A percentile compares a stretch with the other conserved stretches of the same genome.
Evolutionary conservation across 2,888 invertebrate species (phyloP).

Genomic region (Phortica magna): DNA sequence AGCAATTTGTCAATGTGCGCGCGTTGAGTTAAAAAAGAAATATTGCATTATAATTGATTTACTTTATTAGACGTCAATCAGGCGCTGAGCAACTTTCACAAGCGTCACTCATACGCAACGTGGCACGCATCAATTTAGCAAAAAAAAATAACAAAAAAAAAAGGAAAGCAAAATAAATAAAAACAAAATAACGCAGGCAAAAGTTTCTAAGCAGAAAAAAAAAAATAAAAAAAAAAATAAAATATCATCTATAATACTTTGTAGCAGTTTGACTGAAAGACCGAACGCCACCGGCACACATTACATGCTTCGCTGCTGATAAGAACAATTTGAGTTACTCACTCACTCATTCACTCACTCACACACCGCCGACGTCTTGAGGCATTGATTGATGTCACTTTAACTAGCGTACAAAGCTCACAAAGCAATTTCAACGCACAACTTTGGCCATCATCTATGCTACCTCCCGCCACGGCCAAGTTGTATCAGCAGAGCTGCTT

Average conservation of each 20-base stretch:
- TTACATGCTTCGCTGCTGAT: constrained; percentile 52
- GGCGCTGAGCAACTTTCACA: constrained; percentile 39
- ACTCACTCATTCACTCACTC: background rate
- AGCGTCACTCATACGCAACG: constrained; percentile 67
- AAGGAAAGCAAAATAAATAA: background rate
- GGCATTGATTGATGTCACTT: constrained; percentile 68
- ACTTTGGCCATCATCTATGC: background rate
- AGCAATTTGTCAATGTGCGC: constrained; percentile 13
- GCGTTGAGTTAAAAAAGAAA: constrained; percentile 3
- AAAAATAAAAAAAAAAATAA: background rate
- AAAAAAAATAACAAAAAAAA: background rate
- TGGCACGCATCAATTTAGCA: constrained; percentile 33
- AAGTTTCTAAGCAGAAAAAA: background rate
- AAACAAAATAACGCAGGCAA: background rate
- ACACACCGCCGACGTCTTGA: constrained; percentile 24
- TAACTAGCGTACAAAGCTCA: constrained; percentile 41
- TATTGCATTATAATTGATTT: constrained; percentile 64
- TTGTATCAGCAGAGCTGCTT: background rate
- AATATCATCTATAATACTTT: background rate
- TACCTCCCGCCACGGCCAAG: background rate
- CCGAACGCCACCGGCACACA: constrained; percentile 37
- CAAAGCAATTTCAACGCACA: constrained; percentile 1
- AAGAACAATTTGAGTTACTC: background rate
- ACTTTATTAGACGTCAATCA: constrained; percentile 70
- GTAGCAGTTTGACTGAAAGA: background rate